These are phyloP conservation scores for Drosophila truncata DNA, from an alignment of 1,140 invertebrate genomes.

Conservation along the genomic window DNA sequence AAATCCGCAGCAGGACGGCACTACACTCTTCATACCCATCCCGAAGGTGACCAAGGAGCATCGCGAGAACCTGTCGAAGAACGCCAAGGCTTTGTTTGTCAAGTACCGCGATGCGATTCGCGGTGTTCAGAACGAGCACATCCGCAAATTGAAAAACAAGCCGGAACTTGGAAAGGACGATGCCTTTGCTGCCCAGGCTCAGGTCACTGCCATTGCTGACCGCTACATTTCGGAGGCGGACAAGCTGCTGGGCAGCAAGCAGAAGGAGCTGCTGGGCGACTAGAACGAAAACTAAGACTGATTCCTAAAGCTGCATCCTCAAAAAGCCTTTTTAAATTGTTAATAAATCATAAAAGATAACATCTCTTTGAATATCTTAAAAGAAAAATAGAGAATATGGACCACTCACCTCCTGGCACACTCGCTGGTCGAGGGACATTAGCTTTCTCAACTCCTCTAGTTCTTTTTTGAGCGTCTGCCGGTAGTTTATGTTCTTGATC, in stretches of 20 bases:
- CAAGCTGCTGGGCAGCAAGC: slow-evolving; percentile 89
- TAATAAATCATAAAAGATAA: slow-evolving; percentile 1
- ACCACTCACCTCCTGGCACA: slow-evolving; percentile 69
- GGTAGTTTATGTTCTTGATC: slow-evolving; percentile 72
- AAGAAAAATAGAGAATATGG: background rate
- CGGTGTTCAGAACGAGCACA: slow-evolving; percentile 91
- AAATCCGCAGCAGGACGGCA: slow-evolving; percentile 97
- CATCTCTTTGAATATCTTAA: background rate
- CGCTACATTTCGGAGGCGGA: slow-evolving; percentile 89
- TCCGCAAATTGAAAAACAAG: slow-evolving; percentile 90
- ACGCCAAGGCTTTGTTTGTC: slow-evolving; percentile 92
- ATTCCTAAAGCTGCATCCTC: background rate
- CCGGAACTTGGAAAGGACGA: slow-evolving; percentile 89
- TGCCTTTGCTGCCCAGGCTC: slow-evolving; percentile 88
- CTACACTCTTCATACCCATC: slow-evolving; percentile 93
- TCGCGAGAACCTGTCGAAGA: slow-evolving; percentile 94
- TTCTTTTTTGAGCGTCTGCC: slow-evolving; percentile 74
- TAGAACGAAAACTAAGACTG: slow-evolving; percentile 23
- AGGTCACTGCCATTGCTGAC: slow-evolving; percentile 89
- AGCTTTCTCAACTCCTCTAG: slow-evolving; percentile 66
- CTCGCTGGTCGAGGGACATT: slow-evolving; percentile 57
- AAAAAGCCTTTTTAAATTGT: slow-evolving; percentile 16
- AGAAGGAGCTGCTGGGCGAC: slow-evolving; percentile 90
- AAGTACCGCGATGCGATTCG: slow-evolving; percentile 93
- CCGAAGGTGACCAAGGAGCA: slow-evolving; percentile 97